phyloP scores from a whole-genome alignment of 2,113 vertebrate genomes.

The Bungarus multicinctus region DNA sequence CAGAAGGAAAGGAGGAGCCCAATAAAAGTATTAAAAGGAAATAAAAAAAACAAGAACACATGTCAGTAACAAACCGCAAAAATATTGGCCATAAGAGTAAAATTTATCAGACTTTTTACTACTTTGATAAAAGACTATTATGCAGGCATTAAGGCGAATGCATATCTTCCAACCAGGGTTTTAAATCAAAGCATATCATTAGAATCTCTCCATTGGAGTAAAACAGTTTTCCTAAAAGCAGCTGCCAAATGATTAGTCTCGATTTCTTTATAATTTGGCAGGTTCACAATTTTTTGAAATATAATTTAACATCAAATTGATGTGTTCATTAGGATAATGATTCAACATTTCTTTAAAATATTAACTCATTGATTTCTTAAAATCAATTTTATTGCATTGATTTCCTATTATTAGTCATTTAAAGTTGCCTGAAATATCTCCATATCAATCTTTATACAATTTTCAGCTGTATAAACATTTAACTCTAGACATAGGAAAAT shows the following conservation, averaged over 20 bases:
- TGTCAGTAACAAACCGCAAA: background rate
- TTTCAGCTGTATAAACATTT: background rate
- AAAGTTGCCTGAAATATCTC: background rate
- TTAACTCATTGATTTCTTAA: background rate
- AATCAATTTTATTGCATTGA: background rate
- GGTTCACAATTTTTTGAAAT: background rate
- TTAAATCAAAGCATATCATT: background rate
- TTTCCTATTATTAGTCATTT: background rate
- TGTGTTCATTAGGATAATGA: background rate
- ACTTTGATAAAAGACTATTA: background rate
- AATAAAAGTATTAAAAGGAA: background rate
- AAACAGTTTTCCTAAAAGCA: background rate
- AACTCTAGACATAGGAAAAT: background rate
- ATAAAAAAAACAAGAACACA: background rate
- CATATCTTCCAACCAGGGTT: background rate
- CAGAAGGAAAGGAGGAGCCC: background rate
- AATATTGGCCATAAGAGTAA: background rate
- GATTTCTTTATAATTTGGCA: background rate
- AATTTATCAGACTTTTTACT: background rate
- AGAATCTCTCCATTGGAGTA: background rate
- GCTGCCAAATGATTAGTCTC: background rate
- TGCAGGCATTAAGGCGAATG: background rate
- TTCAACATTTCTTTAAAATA: background rate
- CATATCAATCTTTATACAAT: background rate
- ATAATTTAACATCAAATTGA: background rate